These are phyloP conservation scores for Globodera ellingtonae DNA, from an alignment of 1,140 invertebrate genomes.

Conservation along the genomic window DNA sequence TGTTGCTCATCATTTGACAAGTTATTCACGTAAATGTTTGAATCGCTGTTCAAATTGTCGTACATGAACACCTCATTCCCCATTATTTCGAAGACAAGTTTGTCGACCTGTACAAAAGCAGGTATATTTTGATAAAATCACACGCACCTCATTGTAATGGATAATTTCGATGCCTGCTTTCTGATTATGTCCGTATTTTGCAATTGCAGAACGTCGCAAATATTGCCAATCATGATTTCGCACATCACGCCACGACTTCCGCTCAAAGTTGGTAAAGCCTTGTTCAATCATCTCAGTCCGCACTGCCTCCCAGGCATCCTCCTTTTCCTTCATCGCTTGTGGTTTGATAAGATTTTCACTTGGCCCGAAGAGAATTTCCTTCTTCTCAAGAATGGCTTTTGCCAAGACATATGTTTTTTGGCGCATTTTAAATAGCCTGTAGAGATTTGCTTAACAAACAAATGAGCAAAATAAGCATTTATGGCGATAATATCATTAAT, in stretches of 20 bases:
- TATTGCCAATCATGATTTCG: slow-evolving; percentile 37
- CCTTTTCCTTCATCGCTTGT: slow-evolving; percentile 32
- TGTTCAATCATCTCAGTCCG: slow-evolving; percentile 30
- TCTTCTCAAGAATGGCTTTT: slow-evolving; percentile 30
- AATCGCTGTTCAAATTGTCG: slow-evolving; percentile 8
- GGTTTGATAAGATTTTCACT: slow-evolving; percentile 28
- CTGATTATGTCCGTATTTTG: slow-evolving; percentile 34
- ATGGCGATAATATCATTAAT: too few species aligned
- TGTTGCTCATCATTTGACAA: slow-evolving; percentile 7
- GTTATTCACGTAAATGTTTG: not conserved
- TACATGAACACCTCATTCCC: slow-evolving; percentile 11
- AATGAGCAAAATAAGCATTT: too few species aligned
- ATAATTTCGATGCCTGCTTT: slow-evolving; percentile 22
- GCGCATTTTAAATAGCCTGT: slow-evolving; percentile 10
- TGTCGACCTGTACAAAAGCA: slow-evolving; percentile 21
- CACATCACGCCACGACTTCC: slow-evolving; percentile 31
- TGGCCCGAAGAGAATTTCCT: slow-evolving; percentile 30
- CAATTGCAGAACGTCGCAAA: slow-evolving; percentile 27
- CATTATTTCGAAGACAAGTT: slow-evolving; percentile 35
- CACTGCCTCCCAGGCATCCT: slow-evolving; percentile 35
- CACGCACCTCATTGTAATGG: slow-evolving; percentile 27
- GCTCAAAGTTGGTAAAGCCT: slow-evolving; percentile 28
- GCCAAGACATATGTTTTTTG: slow-evolving; percentile 34
- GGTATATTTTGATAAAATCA: not conserved
- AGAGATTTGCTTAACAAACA: too few species aligned